phyloP scores from a whole-genome alignment of 2,888 invertebrate species.

The Melanostoma scalare region DNA sequence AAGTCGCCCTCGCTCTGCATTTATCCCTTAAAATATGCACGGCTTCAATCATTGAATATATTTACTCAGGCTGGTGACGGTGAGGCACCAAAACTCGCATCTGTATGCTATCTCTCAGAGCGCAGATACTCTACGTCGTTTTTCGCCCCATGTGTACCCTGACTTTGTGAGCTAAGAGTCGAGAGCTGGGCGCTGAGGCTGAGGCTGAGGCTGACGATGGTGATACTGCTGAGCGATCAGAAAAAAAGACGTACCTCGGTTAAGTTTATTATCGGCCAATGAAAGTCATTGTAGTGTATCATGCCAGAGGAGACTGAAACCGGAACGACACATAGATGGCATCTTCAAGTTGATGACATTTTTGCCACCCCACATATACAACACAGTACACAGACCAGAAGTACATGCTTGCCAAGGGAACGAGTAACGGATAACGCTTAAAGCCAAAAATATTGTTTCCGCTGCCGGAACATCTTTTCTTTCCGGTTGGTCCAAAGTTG shows the following conservation, averaged over 20 bases:
- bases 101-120: constrained; percentile 46
- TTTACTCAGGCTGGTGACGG: constrained; percentile 46
- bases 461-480: constrained; percentile 71
- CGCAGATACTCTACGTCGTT: constrained; percentile 8
- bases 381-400: constrained; percentile 32
- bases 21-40: constrained; percentile 67
- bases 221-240: constrained; percentile 58
- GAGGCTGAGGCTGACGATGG: neutral
- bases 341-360: constrained; percentile 69
- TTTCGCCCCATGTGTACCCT: constrained; percentile 9
- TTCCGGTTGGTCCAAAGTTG: constrained; percentile 67
- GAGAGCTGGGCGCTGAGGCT: neutral
- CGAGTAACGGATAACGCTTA: constrained; percentile 66
- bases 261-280: constrained; percentile 67
- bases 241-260: constrained; percentile 48
- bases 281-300: constrained; percentile 65
- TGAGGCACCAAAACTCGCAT: neutral
- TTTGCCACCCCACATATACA: constrained; percentile 39
- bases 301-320: constrained; percentile 49
- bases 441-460: constrained; percentile 73
- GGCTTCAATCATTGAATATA: constrained; percentile 67
- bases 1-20: constrained; percentile 21
- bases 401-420: constrained; percentile 18
- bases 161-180: constrained; percentile 30
- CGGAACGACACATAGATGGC: constrained; percentile 64